Base-by-base conservation (phyloP, 2,888 invertebrate genomes). In the Pristionchus japonicus region DNA sequence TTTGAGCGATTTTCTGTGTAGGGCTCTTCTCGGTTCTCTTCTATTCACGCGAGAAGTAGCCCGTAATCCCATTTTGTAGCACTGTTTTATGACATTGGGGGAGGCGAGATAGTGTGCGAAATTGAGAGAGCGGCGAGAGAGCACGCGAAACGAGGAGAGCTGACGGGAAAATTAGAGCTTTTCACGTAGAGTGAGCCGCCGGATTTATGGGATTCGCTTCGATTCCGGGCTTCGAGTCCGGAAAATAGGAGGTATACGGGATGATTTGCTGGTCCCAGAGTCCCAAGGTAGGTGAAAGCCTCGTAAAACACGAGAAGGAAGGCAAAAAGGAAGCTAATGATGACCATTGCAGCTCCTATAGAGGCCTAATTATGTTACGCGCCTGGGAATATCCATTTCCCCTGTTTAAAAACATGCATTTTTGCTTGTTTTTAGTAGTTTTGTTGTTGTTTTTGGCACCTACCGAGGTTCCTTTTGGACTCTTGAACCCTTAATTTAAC, bases 351-450 rank as follows among this genome's bases (percentile, higher is more conserved):
- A 34, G 70, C 23, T 23, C 70, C 70, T 20, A 70, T 70, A 70
- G 70, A 70, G 20, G 70, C 70, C 70, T 70, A 70, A 70, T 70
- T 70, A 70, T 37, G 70, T 70, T 70, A 70, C 37, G 70, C 37
- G 70, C 34, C 34, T 27, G 64, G 23, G 37, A 37, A 70, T 40
- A 37, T n/a, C 1, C 57, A 23, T n/a, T 15, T 15, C 70, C 37
- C 20, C 23, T 70, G 57, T 57, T 57, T 57, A n/a, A 57, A 20
- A 57, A 57, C 57, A 57, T 20, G 57, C 57, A 57, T 57, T 57
- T n/a, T 57, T 52, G 9, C 52, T 3, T 52, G 20, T 11, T 17
- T 52, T n/a, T 57, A 20, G 57, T n/a, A 57, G 57, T 9, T 1
- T 20, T 57, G 20, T n/a, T 23, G 23, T 23, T 57, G 57, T 57